Percentiles rank a stretch among this genome's conserved stretches.
phyloP scores from a whole-genome alignment of 2,113 vertebrate species.

The Poeciliopsis retropinna region DNA sequence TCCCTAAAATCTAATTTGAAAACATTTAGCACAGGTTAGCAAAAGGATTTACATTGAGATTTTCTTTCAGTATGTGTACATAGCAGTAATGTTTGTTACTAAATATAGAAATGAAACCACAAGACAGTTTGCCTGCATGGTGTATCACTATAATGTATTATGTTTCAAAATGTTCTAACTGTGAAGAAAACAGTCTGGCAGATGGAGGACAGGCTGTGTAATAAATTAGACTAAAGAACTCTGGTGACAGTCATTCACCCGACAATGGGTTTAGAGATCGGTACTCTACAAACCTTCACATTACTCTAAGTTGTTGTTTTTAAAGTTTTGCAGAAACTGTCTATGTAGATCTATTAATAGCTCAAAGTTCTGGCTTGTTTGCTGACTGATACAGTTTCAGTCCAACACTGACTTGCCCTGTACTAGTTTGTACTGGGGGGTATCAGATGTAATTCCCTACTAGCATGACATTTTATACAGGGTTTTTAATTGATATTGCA shows the following conservation, averaged over 20 bases:
- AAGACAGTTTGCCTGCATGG: not conserved
- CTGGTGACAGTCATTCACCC: not conserved
- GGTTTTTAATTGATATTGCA: not conserved
- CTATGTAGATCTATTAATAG: conserved; percentile 66
- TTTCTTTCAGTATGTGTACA: not conserved
- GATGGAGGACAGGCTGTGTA: not conserved
- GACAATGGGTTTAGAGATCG: not conserved
- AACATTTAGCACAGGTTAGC: not conserved
- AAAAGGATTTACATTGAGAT: not conserved
- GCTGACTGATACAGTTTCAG: conserved; percentile 45
- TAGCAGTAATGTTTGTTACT: not conserved
- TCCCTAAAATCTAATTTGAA: not conserved
- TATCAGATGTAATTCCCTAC: conserved; percentile 42
- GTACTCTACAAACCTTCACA: not conserved
- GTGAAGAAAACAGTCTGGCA: not conserved
- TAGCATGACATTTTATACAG: conserved; percentile 14
- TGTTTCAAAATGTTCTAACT: not conserved
- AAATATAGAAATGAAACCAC: too few relatives aligned
- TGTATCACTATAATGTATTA: not conserved
- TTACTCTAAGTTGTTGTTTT: not conserved
- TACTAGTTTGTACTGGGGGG: conserved; percentile 45
- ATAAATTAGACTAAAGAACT: not conserved
- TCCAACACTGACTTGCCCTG: conserved; percentile 16
- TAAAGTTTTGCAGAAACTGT: not conserved
- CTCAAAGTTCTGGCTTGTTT: conserved; percentile 20